Base-by-base conservation (phyloP, 2,888 invertebrate species). In the Drosophila gaucha region DNA sequence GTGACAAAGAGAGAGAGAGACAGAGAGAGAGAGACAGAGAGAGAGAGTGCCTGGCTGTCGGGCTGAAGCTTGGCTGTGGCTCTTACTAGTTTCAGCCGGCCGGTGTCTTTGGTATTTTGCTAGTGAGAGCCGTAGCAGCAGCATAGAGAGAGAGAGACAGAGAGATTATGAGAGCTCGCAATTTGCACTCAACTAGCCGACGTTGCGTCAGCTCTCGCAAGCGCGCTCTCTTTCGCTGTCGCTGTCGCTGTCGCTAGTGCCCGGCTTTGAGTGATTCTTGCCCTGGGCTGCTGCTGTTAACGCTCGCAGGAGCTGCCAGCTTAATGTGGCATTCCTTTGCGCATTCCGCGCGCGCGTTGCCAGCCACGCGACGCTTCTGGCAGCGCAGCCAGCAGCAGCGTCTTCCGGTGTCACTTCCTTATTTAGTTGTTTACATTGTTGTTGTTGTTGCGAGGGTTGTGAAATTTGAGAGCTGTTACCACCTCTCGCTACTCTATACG, bases 401-500 rank as follows among this genome's bases (percentile, higher is more conserved):
- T 44, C 70, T 88, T 84, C 84, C 84, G 84, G 86, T 84, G 86
- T 88, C 84, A 86, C 86, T 84, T 84, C 84, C 84, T 84, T 84
- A 83, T 84, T 88, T 88, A 86, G 88, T 86, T 86, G 88, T 88
- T 80, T 78, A 78, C 72, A 65, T 67, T 74, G 74, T 72, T 76
- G 80, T 67, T 68, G 77, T 46, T 60, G 63, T 56, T 68, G 64
- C n/a, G 55, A 41, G 77, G 67, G 73, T 64, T 67, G 59, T 67
- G 73, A 76, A 60, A 71, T 62, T 74, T 56, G 68, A 77, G 62
- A 60, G 66, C 49, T 49, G 51, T 41, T 50, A 33, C 31, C 60
- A 54, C 44, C 46, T 47, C 52, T 59, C 41, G 36, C 44, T 2
- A 30, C 26, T 30, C 44, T 6, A 28, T 44, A 52, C 54, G 79